A percentile compares a stretch with the other conserved stretches of the same genome.
Conservation (phyloP, 2,888 invertebrate species). For the Lymantria monacha region DNA sequence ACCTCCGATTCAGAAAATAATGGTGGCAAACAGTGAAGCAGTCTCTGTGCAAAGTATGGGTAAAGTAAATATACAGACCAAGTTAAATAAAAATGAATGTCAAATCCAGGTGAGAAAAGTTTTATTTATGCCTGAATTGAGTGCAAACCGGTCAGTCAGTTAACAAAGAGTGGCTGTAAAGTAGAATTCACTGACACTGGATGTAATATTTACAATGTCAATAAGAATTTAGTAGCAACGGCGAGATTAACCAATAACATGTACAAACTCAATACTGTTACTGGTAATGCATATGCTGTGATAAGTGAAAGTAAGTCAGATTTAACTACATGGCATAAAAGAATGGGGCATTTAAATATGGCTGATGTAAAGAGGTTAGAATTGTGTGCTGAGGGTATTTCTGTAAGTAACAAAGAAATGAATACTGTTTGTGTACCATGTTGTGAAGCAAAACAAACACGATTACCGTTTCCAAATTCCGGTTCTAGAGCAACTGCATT, state of each 20-base stretch:
- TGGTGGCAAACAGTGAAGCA: slow-evolving; percentile 1
- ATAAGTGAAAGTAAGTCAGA: no score
- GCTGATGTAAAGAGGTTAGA: no score
- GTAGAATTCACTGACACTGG: slow-evolving; percentile 4
- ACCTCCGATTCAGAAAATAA: slow-evolving; percentile 1
- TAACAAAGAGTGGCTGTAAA: slow-evolving; percentile 4
- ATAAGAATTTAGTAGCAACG: background rate
- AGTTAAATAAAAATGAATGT: background rate
- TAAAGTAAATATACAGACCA: slow-evolving; percentile 7
- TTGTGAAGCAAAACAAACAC: slow-evolving; percentile 1
- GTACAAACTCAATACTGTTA: no score
- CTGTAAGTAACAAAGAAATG: background rate
- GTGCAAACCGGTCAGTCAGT: slow-evolving; percentile 7
- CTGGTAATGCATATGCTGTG: no score
- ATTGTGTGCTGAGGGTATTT: background rate
- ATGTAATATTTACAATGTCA: slow-evolving; percentile 2
- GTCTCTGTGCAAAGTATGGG: slow-evolving; percentile 3
- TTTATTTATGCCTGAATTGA: slow-evolving; percentile 11
- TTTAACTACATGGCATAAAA: no score
- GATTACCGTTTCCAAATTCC: slow-evolving; percentile 1
- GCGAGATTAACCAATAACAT: no score
- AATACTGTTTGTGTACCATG: background rate
- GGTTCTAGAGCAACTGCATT: slow-evolving; percentile 1
- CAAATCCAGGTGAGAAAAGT: slow-evolving; percentile 10
- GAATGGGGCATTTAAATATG: no score